These are phyloP conservation scores for Eulemur macaco DNA, from an alignment of 2,113 vertebrate species.

Conservation along the genomic window DNA sequence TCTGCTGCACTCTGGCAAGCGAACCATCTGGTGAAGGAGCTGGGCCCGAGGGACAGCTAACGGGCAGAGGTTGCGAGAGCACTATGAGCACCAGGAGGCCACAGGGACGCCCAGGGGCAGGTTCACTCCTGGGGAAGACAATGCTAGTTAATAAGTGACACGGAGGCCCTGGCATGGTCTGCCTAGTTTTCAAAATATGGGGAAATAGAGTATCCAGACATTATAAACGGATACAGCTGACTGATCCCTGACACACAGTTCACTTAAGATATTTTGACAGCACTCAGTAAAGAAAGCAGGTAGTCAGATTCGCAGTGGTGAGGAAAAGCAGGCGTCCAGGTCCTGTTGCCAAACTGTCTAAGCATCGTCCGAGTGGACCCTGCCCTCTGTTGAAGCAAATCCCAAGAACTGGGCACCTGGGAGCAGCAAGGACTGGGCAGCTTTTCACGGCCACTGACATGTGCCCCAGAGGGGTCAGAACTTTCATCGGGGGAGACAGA, in stretches of 20 bases:
- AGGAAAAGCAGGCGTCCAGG: not conserved
- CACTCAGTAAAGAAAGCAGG: not conserved
- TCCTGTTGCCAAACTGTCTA: not conserved
- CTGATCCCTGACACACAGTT: not conserved
- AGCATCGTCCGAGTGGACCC: not conserved
- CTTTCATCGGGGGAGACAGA: not conserved
- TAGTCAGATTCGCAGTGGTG: not conserved
- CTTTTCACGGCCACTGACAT: not conserved
- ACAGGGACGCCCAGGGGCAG: not conserved
- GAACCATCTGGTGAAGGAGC: not conserved
- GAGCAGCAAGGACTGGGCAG: not conserved
- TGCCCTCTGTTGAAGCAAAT: not conserved
- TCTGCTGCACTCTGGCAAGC: accelerated
- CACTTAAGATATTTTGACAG: not conserved
- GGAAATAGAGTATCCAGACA: not conserved
- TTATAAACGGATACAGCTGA: not conserved
- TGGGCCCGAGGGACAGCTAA: accelerated
- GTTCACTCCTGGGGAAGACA: accelerated
- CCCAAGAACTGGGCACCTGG: not conserved
- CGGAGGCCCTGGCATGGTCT: accelerated
- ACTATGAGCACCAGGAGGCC: accelerated
- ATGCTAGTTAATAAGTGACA: not conserved
- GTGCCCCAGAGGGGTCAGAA: not conserved
- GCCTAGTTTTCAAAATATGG: not conserved
- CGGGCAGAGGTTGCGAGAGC: not conserved